These are phyloP conservation scores for Odontocolon sp. DNA, from an alignment of 2,888 invertebrate species.

Conservation along the genomic window DNA sequence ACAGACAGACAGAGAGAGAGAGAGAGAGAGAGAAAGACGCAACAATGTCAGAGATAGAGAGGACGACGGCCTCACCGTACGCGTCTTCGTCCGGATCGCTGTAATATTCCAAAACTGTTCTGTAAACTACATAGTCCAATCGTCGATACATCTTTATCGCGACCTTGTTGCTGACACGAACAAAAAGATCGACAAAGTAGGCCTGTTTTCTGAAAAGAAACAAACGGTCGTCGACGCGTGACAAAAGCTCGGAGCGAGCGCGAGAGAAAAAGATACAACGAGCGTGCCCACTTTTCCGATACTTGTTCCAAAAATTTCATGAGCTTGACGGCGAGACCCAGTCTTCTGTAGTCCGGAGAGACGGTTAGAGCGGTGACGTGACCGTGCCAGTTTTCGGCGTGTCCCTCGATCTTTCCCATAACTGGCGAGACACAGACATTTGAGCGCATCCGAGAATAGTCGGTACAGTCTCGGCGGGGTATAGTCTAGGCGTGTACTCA, in stretches of 20 bases:
- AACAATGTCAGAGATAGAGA: neutral
- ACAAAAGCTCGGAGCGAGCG: neutral
- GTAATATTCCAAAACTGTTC: conserved; percentile 98
- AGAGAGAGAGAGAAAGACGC: neutral
- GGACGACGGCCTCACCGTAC: conserved; percentile 90
- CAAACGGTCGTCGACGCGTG: neutral
- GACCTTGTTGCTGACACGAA: conserved; percentile 97
- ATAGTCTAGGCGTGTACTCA: conserved; percentile 84
- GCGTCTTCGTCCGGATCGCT: conserved; percentile 99
- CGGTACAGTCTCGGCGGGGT: no score
- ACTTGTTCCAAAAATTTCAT: conserved; percentile 98
- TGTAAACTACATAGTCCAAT: conserved; percentile 97
- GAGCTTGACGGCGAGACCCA: conserved; percentile 95
- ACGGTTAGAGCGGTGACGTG: conserved; percentile 99
- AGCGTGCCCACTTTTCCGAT: conserved; percentile 91
- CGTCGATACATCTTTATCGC: conserved; percentile 99
- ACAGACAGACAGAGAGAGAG: neutral
- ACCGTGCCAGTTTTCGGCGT: conserved; percentile 98
- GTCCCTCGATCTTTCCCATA: conserved; percentile 99
- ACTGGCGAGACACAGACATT: no score
- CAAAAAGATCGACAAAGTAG: conserved; percentile 99
- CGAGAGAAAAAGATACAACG: neutral
- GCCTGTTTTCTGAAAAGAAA: conserved; percentile 92
- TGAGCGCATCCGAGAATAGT: no score
- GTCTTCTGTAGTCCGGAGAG: conserved; percentile 94